Evolutionary conservation across 2,888 invertebrate species (phyloP), one percentile per base, ranked within the genome.

Genomic region (Nysson spinosus): DNA sequence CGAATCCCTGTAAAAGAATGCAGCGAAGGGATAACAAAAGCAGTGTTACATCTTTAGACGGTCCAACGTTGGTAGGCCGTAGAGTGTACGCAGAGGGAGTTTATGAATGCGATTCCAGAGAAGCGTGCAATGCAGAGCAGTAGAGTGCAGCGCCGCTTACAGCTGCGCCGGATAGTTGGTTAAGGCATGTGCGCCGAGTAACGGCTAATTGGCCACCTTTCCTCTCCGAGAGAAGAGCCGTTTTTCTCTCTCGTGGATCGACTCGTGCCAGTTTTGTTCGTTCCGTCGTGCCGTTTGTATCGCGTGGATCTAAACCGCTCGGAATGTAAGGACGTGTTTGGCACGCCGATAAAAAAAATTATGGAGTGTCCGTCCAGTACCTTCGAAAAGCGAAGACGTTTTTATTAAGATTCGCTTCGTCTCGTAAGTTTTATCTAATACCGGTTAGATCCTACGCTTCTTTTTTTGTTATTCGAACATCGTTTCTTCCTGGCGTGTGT

Each of bases 141-240:
- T 40, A 35, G 52, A 51, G 37, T 37, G 64, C 51, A 46, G 55
- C 65, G 72, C 50, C 46, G 44, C 44, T 54, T 64, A 73, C 75
- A 75, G 75, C 73, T 75, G 75, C 62, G 60, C 58, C 47, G 69
- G 64, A 63, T 72, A 72, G 65, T 75, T 71, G 68, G 63, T 75
- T 52, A 61, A 69, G 76, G 77, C 77, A 77, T 79, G 77, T 77
- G 79, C 69, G 69, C 75, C 75, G 78, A 81, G 82, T 85, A 85
- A 85, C 85, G 85, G 85, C 84, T 85, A 85, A 86, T 85, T 85
- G 85, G 80, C 85, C 85, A 83, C 82, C 80, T 83, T 83, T 82
- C 79, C 80, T 75, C 78, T 72, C 72, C 70, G 64, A 66, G 72
- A 75, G 79, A 76, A 70, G 75, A 78, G 71, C 50, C 60, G 64